A percentile compares a stretch with the other conserved stretches of the same genome.
These are phyloP conservation scores for Spialia ferax DNA, from an alignment of 2,888 invertebrate genomes.

Conservation along the genomic window DNA sequence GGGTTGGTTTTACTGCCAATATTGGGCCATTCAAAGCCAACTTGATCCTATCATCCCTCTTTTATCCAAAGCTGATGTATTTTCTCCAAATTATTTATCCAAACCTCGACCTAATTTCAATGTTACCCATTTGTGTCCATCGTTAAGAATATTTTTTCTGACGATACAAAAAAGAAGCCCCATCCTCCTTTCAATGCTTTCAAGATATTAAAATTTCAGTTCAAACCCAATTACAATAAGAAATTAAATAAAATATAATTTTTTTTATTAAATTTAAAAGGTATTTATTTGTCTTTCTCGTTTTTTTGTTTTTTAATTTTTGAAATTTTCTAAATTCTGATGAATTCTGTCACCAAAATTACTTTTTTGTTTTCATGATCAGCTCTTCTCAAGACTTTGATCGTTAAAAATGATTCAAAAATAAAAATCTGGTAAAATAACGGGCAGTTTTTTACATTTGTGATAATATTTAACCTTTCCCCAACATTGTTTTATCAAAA, in stretches of 20 bases:
- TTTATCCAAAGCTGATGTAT: slow-evolving; percentile 60
- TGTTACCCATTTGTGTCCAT: slow-evolving; percentile 40
- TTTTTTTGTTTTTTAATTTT: no score
- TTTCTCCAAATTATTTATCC: slow-evolving; percentile 65
- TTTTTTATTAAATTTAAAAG: no score
- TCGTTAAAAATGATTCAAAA: no score
- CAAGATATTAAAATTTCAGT: slow-evolving; percentile 20
- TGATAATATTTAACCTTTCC: no score
- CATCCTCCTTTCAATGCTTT: slow-evolving; percentile 16
- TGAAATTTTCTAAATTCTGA: no score
- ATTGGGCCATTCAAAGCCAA: slow-evolving; percentile 54
- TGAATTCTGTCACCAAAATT: no score
- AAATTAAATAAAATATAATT: background rate
- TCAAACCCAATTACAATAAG: background rate
- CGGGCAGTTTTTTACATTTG: no score
- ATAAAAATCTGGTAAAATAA: no score
- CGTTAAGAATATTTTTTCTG: slow-evolving; percentile 46
- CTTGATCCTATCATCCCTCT: slow-evolving; percentile 57
- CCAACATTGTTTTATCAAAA: no score
- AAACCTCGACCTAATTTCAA: slow-evolving; percentile 60
- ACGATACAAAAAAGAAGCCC: slow-evolving; percentile 26
- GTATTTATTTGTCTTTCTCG: no score
- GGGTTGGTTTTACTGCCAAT: slow-evolving; percentile 19
- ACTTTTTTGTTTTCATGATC: no score
- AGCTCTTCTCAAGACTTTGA: no score